Percentiles rank a stretch among this genome's conserved stretches.
phyloP scores from a whole-genome alignment of 2,888 invertebrate species.

The Encarsia formosa region DNA sequence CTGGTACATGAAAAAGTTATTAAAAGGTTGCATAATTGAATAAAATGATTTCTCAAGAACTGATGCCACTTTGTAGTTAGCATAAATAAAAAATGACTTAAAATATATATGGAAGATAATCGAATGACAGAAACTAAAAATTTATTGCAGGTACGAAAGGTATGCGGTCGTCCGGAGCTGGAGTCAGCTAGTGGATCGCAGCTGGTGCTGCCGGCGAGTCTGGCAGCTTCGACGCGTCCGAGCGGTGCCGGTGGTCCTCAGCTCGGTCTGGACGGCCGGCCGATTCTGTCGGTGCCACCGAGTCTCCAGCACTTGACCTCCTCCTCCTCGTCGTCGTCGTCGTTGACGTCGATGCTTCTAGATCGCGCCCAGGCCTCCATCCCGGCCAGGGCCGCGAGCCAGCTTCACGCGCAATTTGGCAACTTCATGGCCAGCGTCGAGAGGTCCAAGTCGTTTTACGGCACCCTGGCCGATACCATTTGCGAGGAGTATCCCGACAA shows the following conservation, averaged over 20 bases:
- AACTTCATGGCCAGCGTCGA: constrained; percentile 50
- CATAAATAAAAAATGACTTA: too few species aligned
- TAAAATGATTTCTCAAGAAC: too few species aligned
- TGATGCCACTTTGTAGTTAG: too few species aligned
- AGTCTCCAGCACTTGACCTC: too few species aligned
- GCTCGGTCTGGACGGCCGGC: constrained; percentile 13
- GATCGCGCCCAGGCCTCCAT: constrained; percentile 11
- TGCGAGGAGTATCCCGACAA: constrained; percentile 69
- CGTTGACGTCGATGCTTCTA: constrained; percentile 6
- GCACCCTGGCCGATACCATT: constrained; percentile 73
- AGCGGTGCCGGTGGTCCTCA: constrained; percentile 10
- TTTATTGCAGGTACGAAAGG: constrained; percentile 44
- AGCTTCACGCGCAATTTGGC: constrained; percentile 46
- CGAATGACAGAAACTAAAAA: too few species aligned
- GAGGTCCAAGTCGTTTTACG: constrained; percentile 76
- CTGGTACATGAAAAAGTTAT: too few species aligned
- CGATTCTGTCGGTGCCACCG: background rate
- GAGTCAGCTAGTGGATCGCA: constrained; percentile 25
- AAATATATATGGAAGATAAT: too few species aligned
- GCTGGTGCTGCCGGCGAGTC: constrained; percentile 12
- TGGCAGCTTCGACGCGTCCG: constrained; percentile 11
- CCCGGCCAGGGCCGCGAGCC: constrained; percentile 41
- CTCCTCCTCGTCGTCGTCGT: constrained; percentile 14
- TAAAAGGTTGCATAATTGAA: too few species aligned
- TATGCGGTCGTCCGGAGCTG: constrained; percentile 45